These are phyloP conservation scores for Umimayanthus chanpuru DNA, from an alignment of 92 coral and sea anemone species.

Conservation along the genomic window DNA sequence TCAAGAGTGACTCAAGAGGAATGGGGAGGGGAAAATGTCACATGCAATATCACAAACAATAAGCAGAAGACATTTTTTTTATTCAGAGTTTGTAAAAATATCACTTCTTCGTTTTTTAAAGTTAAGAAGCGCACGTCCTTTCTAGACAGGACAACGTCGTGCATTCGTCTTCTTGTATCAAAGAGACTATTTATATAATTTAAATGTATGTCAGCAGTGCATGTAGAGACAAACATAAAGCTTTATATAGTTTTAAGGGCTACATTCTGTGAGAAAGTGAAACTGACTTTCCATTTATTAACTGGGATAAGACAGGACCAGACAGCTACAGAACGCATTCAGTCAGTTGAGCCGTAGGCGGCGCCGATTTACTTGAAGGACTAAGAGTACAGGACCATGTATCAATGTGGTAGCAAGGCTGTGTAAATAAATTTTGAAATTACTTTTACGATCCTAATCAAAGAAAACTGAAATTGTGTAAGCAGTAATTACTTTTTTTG, in stretches of 20 bases:
- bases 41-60: no score
- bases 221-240: neutral
- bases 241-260: neutral
- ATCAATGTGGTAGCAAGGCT: neutral
- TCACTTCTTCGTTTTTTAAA: no score
- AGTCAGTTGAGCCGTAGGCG: neutral
- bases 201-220: slow-evolving; percentile 12
- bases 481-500: neutral
- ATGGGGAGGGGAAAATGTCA: no score
- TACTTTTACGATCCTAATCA: neutral
- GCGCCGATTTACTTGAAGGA: neutral
- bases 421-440: no score
- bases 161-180: neutral
- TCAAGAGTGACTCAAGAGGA: no score
- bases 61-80: no score
- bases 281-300: neutral
- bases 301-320: no score
- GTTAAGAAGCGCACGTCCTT: no score
- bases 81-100: no score
- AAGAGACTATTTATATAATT: neutral
- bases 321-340: neutral
- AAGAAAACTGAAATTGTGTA: neutral
- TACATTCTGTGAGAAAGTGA: neutral
- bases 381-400: neutral
- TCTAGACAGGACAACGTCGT: neutral